Conservation (phyloP, 2,888 invertebrate species). For the Chloroclysta siterata region DNA sequence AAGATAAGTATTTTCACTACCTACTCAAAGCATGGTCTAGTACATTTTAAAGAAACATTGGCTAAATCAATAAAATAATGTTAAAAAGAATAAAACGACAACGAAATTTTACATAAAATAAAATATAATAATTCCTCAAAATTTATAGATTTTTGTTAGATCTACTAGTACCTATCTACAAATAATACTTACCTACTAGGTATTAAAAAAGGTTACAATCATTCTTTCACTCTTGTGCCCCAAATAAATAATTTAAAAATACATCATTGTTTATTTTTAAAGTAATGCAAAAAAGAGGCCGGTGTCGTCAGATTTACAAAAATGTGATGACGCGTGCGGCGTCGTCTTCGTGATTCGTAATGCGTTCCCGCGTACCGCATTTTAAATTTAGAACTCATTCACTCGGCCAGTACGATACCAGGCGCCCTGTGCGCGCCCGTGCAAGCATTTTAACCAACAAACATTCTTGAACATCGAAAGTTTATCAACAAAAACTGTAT, state of each 20-base stretch:
- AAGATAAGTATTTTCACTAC: no score
- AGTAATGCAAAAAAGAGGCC: neutral
- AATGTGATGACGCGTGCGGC: constrained; percentile 1
- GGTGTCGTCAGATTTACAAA: constrained; percentile 3
- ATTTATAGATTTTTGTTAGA: no score
- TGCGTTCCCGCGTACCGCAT: constrained; percentile 27
- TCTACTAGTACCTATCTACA: no score
- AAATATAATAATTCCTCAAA: no score
- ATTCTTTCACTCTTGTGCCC: no score
- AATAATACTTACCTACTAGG: no score
- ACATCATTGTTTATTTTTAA: neutral
- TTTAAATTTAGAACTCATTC: constrained; percentile 38
- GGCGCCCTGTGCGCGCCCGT: constrained; percentile 27
- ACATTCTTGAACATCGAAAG: neutral
- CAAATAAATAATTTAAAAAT: neutral
- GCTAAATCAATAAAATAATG: no score
- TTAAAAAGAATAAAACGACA: no score
- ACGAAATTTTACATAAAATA: no score
- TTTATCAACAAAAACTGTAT: neutral
- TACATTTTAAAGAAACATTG: no score
- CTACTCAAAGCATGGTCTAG: no score
- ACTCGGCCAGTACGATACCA: constrained; percentile 38
- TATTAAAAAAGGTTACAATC: no score
- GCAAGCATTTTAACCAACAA: constrained; percentile 6
- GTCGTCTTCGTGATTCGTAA: constrained; percentile 7